A percentile compares a stretch with the other conserved stretches of the same genome.
Evolutionary conservation across 2,888 invertebrate genomes (phyloP).

Genomic region (Zootermopsis nevadensis): DNA sequence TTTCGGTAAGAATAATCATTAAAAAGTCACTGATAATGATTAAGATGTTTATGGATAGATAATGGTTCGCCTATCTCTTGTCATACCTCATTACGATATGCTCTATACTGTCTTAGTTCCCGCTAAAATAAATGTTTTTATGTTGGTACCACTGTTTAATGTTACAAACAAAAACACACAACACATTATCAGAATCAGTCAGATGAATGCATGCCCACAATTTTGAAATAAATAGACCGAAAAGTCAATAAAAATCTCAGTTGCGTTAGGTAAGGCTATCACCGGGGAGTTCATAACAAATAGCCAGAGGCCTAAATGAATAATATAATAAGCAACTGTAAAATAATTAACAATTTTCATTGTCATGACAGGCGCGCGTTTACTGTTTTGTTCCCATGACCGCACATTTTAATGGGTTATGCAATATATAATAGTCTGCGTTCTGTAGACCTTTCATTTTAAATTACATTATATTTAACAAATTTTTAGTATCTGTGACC

Average conservation of each 20-base stretch:
- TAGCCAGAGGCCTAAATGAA: not conserved
- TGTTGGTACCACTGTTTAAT: not conserved
- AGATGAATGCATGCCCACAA: not conserved
- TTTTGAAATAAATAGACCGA: conserved; percentile 20
- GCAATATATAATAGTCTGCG: too few relatives aligned
- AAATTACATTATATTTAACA: too few relatives aligned
- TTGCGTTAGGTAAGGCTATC: not conserved
- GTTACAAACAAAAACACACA: not conserved
- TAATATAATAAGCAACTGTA: conserved; percentile 7
- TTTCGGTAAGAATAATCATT: not conserved
- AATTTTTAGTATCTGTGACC: too few relatives aligned
- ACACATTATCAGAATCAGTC: not conserved
- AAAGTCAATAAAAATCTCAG: conserved; percentile 11
- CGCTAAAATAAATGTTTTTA: too few relatives aligned
- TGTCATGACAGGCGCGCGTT: not conserved
- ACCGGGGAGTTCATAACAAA: not conserved
- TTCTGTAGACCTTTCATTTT: too few relatives aligned
- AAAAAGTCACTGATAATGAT: not conserved
- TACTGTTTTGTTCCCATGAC: not conserved
- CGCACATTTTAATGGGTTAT: not conserved
- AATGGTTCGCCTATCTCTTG: too few relatives aligned
- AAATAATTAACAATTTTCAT: conserved; percentile 28
- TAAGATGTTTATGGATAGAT: too few relatives aligned
- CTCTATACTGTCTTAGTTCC: too few relatives aligned
- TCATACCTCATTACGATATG: too few relatives aligned